Evolutionary conservation across 2,888 invertebrate species (phyloP), one percentile per base, ranked within the genome.

Genomic region (Mimumesa dahlbomi): DNA sequence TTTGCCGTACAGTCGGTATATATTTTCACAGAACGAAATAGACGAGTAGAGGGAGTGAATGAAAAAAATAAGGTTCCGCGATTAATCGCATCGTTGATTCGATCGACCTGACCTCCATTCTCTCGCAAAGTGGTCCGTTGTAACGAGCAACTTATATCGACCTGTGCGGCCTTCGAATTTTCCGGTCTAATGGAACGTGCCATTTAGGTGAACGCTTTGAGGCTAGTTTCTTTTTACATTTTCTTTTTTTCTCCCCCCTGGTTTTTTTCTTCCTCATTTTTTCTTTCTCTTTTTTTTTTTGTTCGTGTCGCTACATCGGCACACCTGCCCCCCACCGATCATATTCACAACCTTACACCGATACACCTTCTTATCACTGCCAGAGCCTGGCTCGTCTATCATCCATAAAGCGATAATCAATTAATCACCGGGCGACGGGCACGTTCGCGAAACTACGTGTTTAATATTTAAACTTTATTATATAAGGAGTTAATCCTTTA

Each of bases 141-240:
- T 65, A 68, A 73, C 68, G 43, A 52, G 62, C 36, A 19, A 74
- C 69, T 66, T 61, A 52, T 64, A 75, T 75, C 70, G 75, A 78
- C 49, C 66, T 38, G 13, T 22, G 29, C 14, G 58, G 58, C 71
- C 71, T 80, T 80, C 75, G 77, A 77, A 75, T 79, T 79, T 77
- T 75, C 70, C 68, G 56, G 43, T 77, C 77, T 62, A 71, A 57
- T 61, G 65, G 65, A 75, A 80, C 69, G 48, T 52, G 53, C 63
- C 59, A 59, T 79, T 77, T 75, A 69, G 53, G 57, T 43, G 46
- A 45, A 7, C 68, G 54, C 65, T 74, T 79, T 67, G 46, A 64
- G 56, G 29, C 65, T 40, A 38, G 19, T 46, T 48, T 42, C 38
- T 69, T 61, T 58, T 53, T 58, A 40, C 46, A 2, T 22, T 2